A percentile compares a stretch with the other conserved stretches of the same genome.
phyloP scores from a whole-genome alignment of 2,888 invertebrate genomes.

The Andrena fulva region DNA sequence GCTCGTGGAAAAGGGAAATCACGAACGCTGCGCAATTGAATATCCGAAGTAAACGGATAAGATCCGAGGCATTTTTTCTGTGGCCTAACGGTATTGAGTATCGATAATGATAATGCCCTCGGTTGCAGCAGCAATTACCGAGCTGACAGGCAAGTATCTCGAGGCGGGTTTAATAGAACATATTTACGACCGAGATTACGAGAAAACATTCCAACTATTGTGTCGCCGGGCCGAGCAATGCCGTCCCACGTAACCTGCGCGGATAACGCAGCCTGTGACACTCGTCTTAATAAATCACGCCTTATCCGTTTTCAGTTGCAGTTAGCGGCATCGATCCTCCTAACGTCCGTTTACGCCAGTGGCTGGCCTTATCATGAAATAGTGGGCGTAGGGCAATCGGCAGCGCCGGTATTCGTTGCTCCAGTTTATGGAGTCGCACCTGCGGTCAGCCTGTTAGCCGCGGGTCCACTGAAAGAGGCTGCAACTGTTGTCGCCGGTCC shows the following conservation, averaged over 20 bases:
- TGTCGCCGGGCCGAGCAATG: not conserved
- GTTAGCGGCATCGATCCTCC: constrained; percentile 63
- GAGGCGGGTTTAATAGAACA: constrained; percentile 6
- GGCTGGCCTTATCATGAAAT: constrained; percentile 76
- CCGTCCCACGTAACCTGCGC: constrained; percentile 4
- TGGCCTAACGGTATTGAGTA: not conserved
- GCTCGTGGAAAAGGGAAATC: too few species aligned
- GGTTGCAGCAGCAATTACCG: not conserved
- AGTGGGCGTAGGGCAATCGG: constrained; percentile 48
- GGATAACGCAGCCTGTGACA: constrained; percentile 20
- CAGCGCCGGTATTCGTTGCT: constrained; percentile 33
- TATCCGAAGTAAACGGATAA: too few species aligned
- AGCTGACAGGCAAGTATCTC: not conserved
- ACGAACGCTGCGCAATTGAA: too few species aligned
- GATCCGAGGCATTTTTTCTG: not conserved
- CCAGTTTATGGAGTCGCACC: constrained; percentile 57
- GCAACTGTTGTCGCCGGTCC: constrained; percentile 63
- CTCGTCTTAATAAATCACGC: constrained; percentile 56
- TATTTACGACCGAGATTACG: constrained; percentile 43
- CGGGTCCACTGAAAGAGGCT: not conserved
- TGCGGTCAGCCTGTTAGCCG: constrained; percentile 36
- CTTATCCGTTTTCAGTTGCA: constrained; percentile 55
- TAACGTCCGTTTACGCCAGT: constrained; percentile 68
- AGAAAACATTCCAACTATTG: constrained; percentile 46
- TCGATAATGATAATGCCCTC: not conserved